Conservation (phyloP, 2,797 vertebrate species). For the Antrozous pallidus region DNA sequence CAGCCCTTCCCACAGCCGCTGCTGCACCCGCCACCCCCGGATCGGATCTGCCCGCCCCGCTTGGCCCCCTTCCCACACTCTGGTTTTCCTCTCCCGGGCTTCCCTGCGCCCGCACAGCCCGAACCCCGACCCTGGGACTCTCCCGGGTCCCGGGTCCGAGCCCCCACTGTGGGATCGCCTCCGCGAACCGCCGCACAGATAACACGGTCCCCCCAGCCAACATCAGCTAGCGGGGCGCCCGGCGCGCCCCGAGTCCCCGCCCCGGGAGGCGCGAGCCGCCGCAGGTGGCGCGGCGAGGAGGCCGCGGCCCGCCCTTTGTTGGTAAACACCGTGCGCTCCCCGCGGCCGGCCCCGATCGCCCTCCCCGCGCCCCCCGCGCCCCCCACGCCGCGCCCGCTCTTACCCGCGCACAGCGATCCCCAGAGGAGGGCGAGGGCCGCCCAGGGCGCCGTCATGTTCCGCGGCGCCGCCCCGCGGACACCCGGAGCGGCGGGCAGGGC, state of each 20-base stretch:
- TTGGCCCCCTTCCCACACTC: not conserved
- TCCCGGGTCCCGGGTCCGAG: not conserved
- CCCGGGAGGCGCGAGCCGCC: not conserved
- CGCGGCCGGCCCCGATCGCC: not conserved
- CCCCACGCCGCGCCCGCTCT: conserved; percentile 65
- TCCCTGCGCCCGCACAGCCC: not conserved
- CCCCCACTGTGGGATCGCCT: not conserved
- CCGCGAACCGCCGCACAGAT: not conserved
- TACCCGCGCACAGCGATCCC: conserved; percentile 97
- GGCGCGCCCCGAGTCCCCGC: not conserved
- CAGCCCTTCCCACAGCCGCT: not conserved
- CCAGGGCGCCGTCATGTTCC: conserved; percentile 96
- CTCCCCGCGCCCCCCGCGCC: not conserved
- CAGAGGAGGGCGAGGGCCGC: conserved; percentile 96
- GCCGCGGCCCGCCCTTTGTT: conserved; percentile 70
- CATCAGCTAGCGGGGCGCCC: not conserved
- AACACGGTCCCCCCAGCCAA: not conserved
- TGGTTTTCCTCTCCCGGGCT: not conserved
- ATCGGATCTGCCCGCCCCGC: not conserved
- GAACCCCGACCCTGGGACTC: not conserved
- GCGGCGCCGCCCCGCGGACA: conserved; percentile 77
- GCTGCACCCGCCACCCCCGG: not conserved
- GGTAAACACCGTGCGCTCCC: conserved; percentile 60
- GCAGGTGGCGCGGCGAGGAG: conserved; percentile 58
- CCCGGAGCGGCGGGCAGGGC: conserved; percentile 69